Conservation (phyloP, 2,113 vertebrate genomes). For the Taurulus bubalis region DNA sequence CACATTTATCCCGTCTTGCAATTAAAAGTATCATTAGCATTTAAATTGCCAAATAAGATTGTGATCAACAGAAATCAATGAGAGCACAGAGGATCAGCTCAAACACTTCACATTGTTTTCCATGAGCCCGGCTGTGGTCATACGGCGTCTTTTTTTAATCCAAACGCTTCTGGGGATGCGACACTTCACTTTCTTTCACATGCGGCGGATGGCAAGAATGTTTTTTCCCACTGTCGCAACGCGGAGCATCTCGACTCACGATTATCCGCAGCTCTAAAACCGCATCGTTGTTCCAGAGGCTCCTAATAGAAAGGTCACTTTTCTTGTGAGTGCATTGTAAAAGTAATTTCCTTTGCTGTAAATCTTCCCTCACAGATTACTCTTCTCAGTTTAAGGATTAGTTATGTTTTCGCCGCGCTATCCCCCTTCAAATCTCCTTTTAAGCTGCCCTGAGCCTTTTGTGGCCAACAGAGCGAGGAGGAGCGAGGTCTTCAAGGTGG, state of each 20-base stretch:
- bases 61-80: conserved; percentile 84
- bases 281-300: conserved; percentile 2
- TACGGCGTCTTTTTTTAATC: conserved; percentile 32
- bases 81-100: conserved; percentile 64
- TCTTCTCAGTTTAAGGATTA: conserved; percentile 83
- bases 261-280: conserved; percentile 37
- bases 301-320: conserved; percentile 52
- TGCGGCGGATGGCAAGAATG: neutral
- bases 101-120: conserved; percentile 49
- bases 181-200: conserved; percentile 35
- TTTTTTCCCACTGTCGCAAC: conserved; percentile 39
- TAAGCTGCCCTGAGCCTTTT: conserved; percentile 83
- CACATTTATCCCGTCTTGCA: conserved; percentile 76
- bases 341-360: conserved; percentile 73
- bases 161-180: conserved; percentile 35
- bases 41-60: conserved; percentile 86
- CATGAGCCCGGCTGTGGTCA: conserved; percentile 2
- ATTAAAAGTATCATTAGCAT: conserved; percentile 87
- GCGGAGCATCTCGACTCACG: conserved; percentile 27
- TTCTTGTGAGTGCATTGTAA: conserved; percentile 61
- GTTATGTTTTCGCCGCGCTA: conserved; percentile 81
- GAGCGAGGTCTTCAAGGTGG: conserved; percentile 78
- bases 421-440: conserved; percentile 78
- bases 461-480: conserved; percentile 73
- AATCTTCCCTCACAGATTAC: conserved; percentile 79